A percentile compares a stretch with the other conserved stretches of the same genome.
Evolutionary conservation across 2,888 invertebrate species (phyloP).

Genomic region (Malachius bipustulatus): DNA sequence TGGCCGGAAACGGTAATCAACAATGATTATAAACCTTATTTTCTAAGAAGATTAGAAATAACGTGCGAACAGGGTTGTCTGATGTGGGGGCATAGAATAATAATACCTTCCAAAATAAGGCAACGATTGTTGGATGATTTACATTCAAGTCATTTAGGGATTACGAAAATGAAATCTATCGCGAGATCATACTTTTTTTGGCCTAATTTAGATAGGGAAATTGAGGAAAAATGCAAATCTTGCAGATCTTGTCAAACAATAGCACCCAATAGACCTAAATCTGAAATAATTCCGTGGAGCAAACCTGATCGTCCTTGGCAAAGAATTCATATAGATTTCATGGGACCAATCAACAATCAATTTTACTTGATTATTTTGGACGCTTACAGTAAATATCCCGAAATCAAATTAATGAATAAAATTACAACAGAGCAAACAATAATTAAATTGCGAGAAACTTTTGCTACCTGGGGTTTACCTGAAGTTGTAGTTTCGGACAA

Average conservation of each 20-base stretch:
- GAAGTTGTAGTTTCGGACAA: conserved; percentile 20
- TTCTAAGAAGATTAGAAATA: too few species aligned
- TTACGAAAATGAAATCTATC: conserved; percentile 21
- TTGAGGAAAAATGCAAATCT: conserved; percentile 20
- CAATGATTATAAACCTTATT: conserved; percentile 7
- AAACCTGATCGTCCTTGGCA: conserved; percentile 26
- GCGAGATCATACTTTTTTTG: conserved; percentile 22
- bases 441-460: conserved; percentile 10
- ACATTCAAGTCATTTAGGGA: conserved; percentile 17
- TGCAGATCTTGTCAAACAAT: conserved; percentile 25
- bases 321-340: conserved; percentile 35
- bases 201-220: conserved; percentile 23
- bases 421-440: conserved; percentile 6
- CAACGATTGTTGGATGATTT: conserved; percentile 15
- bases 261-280: conserved; percentile 20
- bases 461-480: conserved; percentile 14
- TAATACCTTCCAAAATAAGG: conserved; percentile 13
- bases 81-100: conserved; percentile 16
- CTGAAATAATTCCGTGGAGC: conserved; percentile 23
- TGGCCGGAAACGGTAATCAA: too few species aligned
- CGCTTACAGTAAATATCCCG: conserved; percentile 34
- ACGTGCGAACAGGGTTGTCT: too few species aligned
- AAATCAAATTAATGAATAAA: conserved; percentile 23
- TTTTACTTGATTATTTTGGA: conserved; percentile 27
- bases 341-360: conserved; percentile 20